These are phyloP conservation scores for Matsumurasca onukii DNA, from an alignment of 1,140 invertebrate genomes.

Conservation along the genomic window DNA sequence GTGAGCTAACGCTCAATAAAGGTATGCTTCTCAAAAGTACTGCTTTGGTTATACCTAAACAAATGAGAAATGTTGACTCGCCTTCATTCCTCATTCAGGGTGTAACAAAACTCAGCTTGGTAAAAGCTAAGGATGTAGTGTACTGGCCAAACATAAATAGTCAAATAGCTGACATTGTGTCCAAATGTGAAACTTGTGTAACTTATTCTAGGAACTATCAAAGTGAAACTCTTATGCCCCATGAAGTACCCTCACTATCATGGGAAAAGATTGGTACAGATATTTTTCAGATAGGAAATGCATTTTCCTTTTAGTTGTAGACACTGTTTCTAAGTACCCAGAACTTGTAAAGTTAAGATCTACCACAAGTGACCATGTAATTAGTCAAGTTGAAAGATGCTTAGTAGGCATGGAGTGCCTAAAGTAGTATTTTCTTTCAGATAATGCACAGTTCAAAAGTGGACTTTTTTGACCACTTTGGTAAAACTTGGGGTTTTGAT, in stretches of 20 bases:
- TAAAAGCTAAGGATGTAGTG: conserved; percentile 4
- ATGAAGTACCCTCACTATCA: conserved; percentile 42
- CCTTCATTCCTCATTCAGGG: neutral
- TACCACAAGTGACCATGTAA: conserved; percentile 31
- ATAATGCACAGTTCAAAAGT: conserved; percentile 47
- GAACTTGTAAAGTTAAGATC: conserved; percentile 38
- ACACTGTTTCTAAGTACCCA: conserved; percentile 46
- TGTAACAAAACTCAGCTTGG: neutral
- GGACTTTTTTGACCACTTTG: conserved; percentile 48
- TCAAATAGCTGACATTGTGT: conserved; percentile 16
- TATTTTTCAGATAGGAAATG: conserved; percentile 43
- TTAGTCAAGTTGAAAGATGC: conserved; percentile 40
- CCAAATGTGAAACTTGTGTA: conserved; percentile 27
- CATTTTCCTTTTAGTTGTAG: conserved; percentile 46
- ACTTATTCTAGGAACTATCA: conserved; percentile 36
- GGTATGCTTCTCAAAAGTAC: neutral
- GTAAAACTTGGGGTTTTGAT: conserved; percentile 46
- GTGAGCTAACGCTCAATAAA: too few relatives aligned
- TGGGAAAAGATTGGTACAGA: conserved; percentile 46
- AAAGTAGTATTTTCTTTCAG: conserved; percentile 46
- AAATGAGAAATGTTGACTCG: conserved; percentile 2
- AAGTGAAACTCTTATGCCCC: conserved; percentile 44
- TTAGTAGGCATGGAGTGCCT: conserved; percentile 46
- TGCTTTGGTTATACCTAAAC: neutral
- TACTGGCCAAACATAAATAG: conserved; percentile 29